A percentile compares a stretch with the other conserved stretches of the same genome.
phyloP scores from a whole-genome alignment of 2,888 invertebrate species.

The Lissocephala sabroskyi region DNA sequence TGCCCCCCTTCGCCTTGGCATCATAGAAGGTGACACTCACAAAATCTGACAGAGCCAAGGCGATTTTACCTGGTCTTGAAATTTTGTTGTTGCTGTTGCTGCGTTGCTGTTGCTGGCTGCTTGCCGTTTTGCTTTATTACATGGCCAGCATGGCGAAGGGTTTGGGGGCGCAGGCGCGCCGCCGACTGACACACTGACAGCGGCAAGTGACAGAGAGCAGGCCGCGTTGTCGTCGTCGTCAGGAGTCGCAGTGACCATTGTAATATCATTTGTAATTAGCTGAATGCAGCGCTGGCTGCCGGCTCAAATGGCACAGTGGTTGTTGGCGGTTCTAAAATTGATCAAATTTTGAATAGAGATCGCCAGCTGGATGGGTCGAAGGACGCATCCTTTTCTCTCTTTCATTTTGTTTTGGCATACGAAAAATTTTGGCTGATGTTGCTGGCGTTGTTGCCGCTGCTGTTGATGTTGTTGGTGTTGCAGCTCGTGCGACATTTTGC shows the following conservation, averaged over 20 bases:
- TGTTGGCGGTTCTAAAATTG: background rate
- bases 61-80: conserved; percentile 7
- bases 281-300: conserved; percentile 39
- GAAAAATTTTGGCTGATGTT: conserved; percentile 13
- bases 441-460: conserved; percentile 7
- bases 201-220: conserved; percentile 44
- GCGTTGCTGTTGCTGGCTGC: conserved; percentile 17
- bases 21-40: conserved; percentile 59
- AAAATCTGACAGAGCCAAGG: conserved; percentile 60
- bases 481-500: conserved; percentile 63
- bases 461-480: conserved; percentile 27
- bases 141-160: conserved; percentile 12
- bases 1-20: no score
- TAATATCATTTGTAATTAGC: conserved; percentile 61
- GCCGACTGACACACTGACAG: conserved; percentile 59
- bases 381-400: background rate
- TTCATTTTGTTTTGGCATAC: background rate
- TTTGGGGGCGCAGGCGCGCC: conserved; percentile 37
- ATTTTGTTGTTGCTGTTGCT: conserved; percentile 36
- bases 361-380: background rate
- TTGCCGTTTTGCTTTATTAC: conserved; percentile 48
- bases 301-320: conserved; percentile 49
- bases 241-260: conserved; percentile 31
- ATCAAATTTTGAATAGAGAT: no score
- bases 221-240: conserved; percentile 21